phyloP scores from a whole-genome alignment of 2,888 invertebrate genomes.

The Callinectes sapidus region DNA sequence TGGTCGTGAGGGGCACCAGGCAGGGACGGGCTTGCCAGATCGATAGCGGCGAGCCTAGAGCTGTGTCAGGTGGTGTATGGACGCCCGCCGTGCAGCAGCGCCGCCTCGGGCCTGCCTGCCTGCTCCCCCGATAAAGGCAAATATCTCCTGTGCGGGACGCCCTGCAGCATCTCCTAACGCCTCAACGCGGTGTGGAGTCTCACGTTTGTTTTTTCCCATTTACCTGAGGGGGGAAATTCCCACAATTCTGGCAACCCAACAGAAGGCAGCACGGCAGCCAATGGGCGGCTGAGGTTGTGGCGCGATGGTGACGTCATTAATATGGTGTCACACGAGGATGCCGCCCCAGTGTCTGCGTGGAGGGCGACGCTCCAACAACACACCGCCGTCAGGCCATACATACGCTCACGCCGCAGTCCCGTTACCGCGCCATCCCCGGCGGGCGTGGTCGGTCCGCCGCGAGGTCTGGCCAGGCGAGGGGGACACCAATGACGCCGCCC shows the following conservation, averaged over 20 bases:
- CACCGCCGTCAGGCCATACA: background rate
- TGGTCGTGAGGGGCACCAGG: background rate
- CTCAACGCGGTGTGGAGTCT: background rate
- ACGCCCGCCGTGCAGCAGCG: background rate
- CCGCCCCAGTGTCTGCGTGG: background rate
- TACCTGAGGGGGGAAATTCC: constrained; percentile 7
- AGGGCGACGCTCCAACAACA: background rate
- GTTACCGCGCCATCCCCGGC: background rate
- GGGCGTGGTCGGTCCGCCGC: constrained; percentile 2
- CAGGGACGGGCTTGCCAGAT: background rate
- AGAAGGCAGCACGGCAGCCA: background rate
- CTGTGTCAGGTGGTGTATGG: constrained; percentile 5
- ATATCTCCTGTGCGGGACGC: background rate
- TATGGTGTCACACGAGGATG: constrained; percentile 16
- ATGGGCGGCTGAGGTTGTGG: constrained; percentile 5
- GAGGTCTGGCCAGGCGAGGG: background rate
- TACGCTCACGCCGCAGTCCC: background rate
- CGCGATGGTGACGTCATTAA: constrained; percentile 7
- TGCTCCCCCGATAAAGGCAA: background rate
- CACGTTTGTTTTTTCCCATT: background rate
- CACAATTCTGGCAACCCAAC: background rate
- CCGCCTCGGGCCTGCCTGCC: background rate
- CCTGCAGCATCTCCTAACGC: background rate
- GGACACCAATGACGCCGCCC: constrained; percentile 15
- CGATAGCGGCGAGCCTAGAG: background rate